phyloP scores from a whole-genome alignment of 2,113 vertebrate genomes.

The Pseudorasbora parva region DNA sequence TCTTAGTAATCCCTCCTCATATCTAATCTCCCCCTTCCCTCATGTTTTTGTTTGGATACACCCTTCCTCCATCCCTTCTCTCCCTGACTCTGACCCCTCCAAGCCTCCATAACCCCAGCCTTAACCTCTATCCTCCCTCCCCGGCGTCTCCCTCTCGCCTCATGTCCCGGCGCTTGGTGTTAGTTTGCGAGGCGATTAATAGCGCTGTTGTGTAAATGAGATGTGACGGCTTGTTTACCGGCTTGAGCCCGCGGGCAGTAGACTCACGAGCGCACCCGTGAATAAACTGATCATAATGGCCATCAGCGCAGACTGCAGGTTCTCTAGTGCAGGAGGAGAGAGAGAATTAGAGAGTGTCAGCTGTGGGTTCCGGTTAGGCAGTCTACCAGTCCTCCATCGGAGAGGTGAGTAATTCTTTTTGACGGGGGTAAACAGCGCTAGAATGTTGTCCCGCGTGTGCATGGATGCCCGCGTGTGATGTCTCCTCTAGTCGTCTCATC shows the following conservation, averaged over 20 bases:
- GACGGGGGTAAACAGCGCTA: constrained; percentile 81
- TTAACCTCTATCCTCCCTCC: constrained; percentile 40
- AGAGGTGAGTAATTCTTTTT: constrained; percentile 77
- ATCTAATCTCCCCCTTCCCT: background rate
- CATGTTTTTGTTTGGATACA: constrained; percentile 27
- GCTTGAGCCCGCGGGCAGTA: constrained; percentile 49
- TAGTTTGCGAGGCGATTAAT: constrained; percentile 23
- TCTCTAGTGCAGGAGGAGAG: constrained; percentile 39
- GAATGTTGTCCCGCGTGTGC: constrained; percentile 68
- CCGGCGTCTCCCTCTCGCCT: background rate
- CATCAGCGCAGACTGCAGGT: constrained; percentile 53
- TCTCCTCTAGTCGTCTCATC: constrained; percentile 69
- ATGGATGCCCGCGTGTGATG: constrained; percentile 51
- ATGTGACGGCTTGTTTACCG: constrained; percentile 68
- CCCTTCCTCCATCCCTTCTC: constrained; percentile 36
- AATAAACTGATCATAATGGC: constrained; percentile 67
- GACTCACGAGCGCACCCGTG: constrained; percentile 58
- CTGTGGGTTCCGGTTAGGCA: constrained; percentile 53
- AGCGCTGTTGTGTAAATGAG: constrained; percentile 57
- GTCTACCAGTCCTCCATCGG: constrained; percentile 55
- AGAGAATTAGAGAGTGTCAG: constrained; percentile 49
- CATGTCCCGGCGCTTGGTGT: background rate
- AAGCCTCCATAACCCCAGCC: constrained; percentile 16
- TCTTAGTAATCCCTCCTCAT: background rate
- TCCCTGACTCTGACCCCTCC: constrained; percentile 51